Conservation (phyloP, 1,140 invertebrate genomes). For the Cotesia chilonis region DNA sequence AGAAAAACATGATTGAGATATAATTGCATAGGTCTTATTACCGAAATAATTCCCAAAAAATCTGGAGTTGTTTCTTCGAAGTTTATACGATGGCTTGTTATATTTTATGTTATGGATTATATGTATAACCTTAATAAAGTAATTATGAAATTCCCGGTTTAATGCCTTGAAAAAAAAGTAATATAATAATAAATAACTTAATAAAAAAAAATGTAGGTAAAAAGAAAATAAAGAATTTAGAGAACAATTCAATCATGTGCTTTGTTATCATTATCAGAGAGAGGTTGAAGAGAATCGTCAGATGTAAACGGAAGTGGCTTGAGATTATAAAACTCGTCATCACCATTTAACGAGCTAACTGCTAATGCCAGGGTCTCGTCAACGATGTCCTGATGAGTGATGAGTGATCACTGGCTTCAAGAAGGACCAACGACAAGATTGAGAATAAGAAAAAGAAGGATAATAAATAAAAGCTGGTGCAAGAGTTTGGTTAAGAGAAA, state of each 20-base stretch:
- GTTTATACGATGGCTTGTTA: neutral
- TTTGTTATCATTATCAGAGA: neutral
- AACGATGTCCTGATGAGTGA: constrained; percentile 23
- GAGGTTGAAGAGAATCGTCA: neutral
- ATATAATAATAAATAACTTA: too few species aligned
- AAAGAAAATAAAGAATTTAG: too few species aligned
- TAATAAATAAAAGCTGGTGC: neutral
- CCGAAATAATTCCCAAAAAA: neutral
- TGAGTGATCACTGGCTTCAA: too few species aligned
- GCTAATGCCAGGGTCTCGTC: constrained; percentile 29
- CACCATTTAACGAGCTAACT: constrained; percentile 38
- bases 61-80: neutral
- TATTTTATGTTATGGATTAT: neutral
- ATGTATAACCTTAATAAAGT: too few species aligned
- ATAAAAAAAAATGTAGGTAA: too few species aligned
- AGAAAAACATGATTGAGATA: too few species aligned
- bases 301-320: constrained; percentile 32
- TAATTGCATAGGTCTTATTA: neutral
- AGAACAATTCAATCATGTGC: neutral
- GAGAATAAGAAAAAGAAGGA: constrained; percentile 1
- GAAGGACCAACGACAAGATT: neutral
- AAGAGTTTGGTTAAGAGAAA: neutral
- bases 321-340: constrained; percentile 28
- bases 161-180: too few species aligned
- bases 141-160: too few species aligned